Conservation (phyloP, 2,797 vertebrate species). For the Phrynocephalus forsythii region DNA sequence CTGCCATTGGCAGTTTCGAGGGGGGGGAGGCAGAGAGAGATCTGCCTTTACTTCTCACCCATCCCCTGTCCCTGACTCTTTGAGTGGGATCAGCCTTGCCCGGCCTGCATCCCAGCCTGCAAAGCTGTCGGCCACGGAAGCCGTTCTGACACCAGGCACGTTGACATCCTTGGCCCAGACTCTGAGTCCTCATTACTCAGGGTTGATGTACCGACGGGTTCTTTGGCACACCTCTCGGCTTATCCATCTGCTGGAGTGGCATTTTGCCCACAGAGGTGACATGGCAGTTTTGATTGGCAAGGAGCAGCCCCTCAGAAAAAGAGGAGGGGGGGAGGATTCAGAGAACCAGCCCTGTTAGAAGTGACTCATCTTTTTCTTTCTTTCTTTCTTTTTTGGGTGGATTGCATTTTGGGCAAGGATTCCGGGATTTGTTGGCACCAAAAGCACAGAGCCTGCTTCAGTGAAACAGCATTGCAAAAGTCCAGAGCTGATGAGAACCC, state of each 20-base stretch:
- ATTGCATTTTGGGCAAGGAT: slow-evolving; percentile 62
- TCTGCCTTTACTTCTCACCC: slow-evolving; percentile 9
- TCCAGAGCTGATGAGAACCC: not conserved
- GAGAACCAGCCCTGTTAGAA: slow-evolving; percentile 59
- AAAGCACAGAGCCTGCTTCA: slow-evolving; percentile 35
- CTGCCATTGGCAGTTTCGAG: no score
- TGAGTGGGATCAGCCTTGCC: not conserved
- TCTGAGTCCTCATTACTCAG: slow-evolving; percentile 61
- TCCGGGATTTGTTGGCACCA: slow-evolving; percentile 55
- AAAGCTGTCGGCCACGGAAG: not conserved
- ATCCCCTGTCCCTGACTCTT: slow-evolving; percentile 17
- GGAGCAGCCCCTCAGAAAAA: slow-evolving; percentile 54
- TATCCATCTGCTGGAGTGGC: slow-evolving; percentile 64
- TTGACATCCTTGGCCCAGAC: slow-evolving; percentile 42
- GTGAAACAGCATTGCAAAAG: slow-evolving; percentile 60
- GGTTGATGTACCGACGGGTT: slow-evolving; percentile 55
- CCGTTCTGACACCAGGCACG: slow-evolving; percentile 25
- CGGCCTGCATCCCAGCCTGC: not conserved
- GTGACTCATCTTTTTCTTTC: slow-evolving; percentile 57
- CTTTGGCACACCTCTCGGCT: slow-evolving; percentile 48
- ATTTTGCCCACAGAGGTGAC: slow-evolving; percentile 50
- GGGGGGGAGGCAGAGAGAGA: not conserved
- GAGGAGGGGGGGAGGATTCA: slow-evolving; percentile 46
- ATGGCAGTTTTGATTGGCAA: slow-evolving; percentile 53
- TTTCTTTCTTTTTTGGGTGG: slow-evolving; percentile 7